phyloP scores from a whole-genome alignment of 1,140 invertebrate species.

The Drosophila yakuba region DNA sequence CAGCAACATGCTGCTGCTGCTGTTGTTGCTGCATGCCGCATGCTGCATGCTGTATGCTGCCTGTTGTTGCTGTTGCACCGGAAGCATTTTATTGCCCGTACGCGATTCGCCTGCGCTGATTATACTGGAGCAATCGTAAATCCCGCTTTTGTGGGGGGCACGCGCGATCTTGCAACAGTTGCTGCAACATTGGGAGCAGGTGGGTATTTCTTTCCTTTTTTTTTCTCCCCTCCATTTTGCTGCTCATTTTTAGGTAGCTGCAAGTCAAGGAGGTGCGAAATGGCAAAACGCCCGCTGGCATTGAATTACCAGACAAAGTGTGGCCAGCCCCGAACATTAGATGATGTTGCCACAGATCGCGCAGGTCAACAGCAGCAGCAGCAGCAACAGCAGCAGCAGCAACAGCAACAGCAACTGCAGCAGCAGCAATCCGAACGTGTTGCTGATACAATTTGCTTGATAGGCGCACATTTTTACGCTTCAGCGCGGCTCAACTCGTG shows the following conservation, averaged over 20 bases:
- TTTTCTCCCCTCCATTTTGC: constrained; percentile 4
- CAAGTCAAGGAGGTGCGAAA: constrained; percentile 80
- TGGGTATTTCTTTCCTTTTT: constrained; percentile 30
- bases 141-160: constrained; percentile 77
- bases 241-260: constrained; percentile 51
- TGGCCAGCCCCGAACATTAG: constrained; percentile 74
- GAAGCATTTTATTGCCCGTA: constrained; percentile 79
- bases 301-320: constrained; percentile 82
- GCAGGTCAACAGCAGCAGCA: constrained; percentile 56
- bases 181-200: constrained; percentile 57
- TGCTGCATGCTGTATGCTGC: too few species aligned
- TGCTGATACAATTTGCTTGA: constrained; percentile 82
- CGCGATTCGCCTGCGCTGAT: constrained; percentile 77
- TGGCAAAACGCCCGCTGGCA: constrained; percentile 79
- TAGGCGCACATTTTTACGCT: constrained; percentile 80
- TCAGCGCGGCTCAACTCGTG: constrained; percentile 54
- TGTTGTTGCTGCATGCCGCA: constrained; percentile 5
- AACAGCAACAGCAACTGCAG: constrained; percentile 17
- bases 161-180: constrained; percentile 61
- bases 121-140: constrained; percentile 70
- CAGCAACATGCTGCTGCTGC: constrained; percentile 52
- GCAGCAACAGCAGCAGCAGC: constrained; percentile 21
- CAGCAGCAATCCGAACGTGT: constrained; percentile 64
- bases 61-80: constrained; percentile 55
- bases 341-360: constrained; percentile 67